A percentile compares a stretch with the other conserved stretches of the same genome.
These are phyloP conservation scores for Platyscapa corneri DNA, from an alignment of 1,140 invertebrate genomes.

Conservation along the genomic window DNA sequence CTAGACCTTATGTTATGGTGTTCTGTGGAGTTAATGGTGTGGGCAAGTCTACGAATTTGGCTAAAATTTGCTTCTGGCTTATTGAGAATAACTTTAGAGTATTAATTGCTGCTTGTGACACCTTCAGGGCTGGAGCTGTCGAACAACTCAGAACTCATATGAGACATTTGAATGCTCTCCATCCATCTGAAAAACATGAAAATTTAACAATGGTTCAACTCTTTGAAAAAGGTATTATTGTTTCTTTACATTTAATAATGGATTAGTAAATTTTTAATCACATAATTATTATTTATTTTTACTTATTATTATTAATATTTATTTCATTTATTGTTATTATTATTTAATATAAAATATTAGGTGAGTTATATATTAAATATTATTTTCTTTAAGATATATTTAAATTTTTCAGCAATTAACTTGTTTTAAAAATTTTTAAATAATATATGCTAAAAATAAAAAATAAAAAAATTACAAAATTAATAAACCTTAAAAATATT, in stretches of 20 bases:
- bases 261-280: too few species aligned
- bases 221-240: slow-evolving; percentile 89
- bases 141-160: slow-evolving; percentile 98
- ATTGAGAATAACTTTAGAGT: slow-evolving; percentile 98
- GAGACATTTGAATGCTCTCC: slow-evolving; percentile 94
- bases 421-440: too few species aligned
- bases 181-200: slow-evolving; percentile 84
- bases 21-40: slow-evolving; percentile 99
- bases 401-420: too few species aligned
- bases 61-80: slow-evolving; percentile 99
- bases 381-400: too few species aligned
- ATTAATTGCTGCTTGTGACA: slow-evolving; percentile 98
- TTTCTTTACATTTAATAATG: neutral
- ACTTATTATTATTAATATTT: too few species aligned
- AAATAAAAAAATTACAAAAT: too few species aligned
- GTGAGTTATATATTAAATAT: too few species aligned
- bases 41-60: slow-evolving; percentile 99
- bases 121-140: slow-evolving; percentile 98
- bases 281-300: neutral
- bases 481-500: too few species aligned
- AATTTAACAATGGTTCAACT: slow-evolving; percentile 90
- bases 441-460: too few species aligned
- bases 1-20: slow-evolving; percentile 94
- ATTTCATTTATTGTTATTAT: too few species aligned
- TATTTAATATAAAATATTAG: too few species aligned